Evolutionary conservation across 2,888 invertebrate genomes (phyloP).

Genomic region (Lasius fuliginosus): DNA sequence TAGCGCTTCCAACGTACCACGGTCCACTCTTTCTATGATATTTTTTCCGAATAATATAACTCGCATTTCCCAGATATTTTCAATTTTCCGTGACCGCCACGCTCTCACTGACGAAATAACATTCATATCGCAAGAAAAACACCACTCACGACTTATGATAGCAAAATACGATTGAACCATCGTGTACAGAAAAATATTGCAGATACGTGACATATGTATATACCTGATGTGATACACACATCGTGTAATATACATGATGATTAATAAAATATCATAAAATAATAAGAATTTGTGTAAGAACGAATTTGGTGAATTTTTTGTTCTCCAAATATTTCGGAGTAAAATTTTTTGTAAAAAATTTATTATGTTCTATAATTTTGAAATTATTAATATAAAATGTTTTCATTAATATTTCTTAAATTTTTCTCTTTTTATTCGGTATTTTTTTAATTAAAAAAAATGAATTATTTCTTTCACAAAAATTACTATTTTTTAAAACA

Average conservation of each 20-base stretch:
- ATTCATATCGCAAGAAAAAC: conserved; percentile 47
- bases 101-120: conserved; percentile 46
- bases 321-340: neutral
- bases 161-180: conserved; percentile 9
- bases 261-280: neutral
- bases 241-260: neutral
- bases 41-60: conserved; percentile 56
- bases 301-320: neutral
- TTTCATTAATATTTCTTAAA: neutral
- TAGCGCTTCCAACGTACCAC: conserved; percentile 12
- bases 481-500: conserved; percentile 2
- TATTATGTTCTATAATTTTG: neutral
- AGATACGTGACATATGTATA: neutral
- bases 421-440: neutral
- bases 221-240: too few relatives aligned
- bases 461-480: neutral
- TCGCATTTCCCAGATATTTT: conserved; percentile 39
- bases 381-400: neutral
- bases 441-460: neutral
- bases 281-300: neutral
- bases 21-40: conserved; percentile 27
- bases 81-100: conserved; percentile 45
- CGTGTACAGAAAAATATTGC: conserved; percentile 10
- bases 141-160: conserved; percentile 43
- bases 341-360: neutral